A percentile compares a stretch with the other conserved stretches of the same genome.
Conservation (phyloP, 2,797 vertebrate species). For the Enteromius anoplus region DNA sequence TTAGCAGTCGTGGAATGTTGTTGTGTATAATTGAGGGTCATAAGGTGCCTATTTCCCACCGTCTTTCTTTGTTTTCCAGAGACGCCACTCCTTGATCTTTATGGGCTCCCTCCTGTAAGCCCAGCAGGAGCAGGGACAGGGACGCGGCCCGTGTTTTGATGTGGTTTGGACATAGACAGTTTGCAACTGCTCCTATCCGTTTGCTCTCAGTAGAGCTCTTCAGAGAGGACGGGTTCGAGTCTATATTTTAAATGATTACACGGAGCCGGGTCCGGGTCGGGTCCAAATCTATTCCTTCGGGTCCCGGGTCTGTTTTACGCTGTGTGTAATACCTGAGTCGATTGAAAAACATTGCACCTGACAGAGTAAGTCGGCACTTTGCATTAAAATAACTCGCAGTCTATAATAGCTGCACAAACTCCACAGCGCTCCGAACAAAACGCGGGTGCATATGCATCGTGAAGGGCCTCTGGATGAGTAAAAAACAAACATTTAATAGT, state of each 20-base stretch:
- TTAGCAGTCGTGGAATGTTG: constrained; percentile 50
- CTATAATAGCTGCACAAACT: too few species aligned
- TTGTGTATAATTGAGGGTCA: constrained; percentile 57
- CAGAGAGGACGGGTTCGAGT: too few species aligned
- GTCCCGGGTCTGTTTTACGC: too few species aligned
- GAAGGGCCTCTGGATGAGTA: not conserved
- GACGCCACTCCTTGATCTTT: constrained; percentile 40
- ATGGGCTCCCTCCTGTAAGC: constrained; percentile 39
- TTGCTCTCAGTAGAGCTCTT: not conserved
- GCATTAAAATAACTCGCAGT: too few species aligned
- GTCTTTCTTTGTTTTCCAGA: constrained; percentile 16
- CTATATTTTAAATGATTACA: too few species aligned
- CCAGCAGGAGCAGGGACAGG: constrained; percentile 36
- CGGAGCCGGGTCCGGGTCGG: too few species aligned
- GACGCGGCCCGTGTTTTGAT: constrained; percentile 47
- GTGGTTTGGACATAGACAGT: constrained; percentile 53
- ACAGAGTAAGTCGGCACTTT: too few species aligned
- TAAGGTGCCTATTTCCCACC: not conserved
- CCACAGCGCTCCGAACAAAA: constrained; percentile 7
- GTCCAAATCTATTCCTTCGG: too few species aligned
- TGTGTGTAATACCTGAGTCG: too few species aligned
- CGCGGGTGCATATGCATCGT: not conserved
- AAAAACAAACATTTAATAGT: not conserved
- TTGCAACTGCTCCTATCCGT: constrained; percentile 19
- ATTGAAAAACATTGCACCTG: too few species aligned